Evolutionary conservation across 1,140 invertebrate genomes (phyloP), one percentile per base, ranked within the genome.

Genomic region (Macrostomum lignano): DNA sequence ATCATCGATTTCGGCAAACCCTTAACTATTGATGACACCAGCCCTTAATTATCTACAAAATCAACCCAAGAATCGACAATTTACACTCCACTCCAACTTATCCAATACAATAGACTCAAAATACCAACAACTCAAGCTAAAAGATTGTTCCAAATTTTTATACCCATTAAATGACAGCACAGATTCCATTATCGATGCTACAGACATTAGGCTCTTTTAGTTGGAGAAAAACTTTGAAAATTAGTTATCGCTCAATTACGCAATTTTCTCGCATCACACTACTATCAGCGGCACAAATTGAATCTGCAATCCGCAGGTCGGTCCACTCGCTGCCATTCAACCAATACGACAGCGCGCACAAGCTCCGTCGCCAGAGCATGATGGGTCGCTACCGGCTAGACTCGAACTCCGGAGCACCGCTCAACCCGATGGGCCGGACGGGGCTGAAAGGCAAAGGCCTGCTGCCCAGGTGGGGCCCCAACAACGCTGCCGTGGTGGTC

Each of bases 391-490:
- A 33, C 22, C 11, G 11, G 4, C 20, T 33, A 9, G 32, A 33
- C 15, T 25, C 32, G 5, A 9, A 11, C 10, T 29, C 24, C 6
- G 10, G 34, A 29, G 24, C 24, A 20, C 34, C 34, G 20, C 13
- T 35, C 13, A 62, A 62, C 42, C 58, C 60, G 7, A 48, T 52
- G 41, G 60, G 60, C 24, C 38, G 60, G 35, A 61, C 60, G 17
- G 60, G 60, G 9, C 34, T 62, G 1, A 36, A 52, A 34, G 60
- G 60, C 3, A 45, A 51, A 38, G 60, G 60, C 6, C 40, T 40
- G 10, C 36, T 61, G 28, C 51, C 46, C 38, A 44, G 55, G 3
- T 62, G 57, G 51, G 60, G 60, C 21, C 60, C 60, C n/a, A 62
- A 62, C 41, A 58, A 62, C 42, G 44, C 47, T 21, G 52, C 60